Evolutionary conservation across 2,113 vertebrate species (phyloP), one percentile per base, ranked within the genome.

Genomic region (Xyrauchen texanus): DNA sequence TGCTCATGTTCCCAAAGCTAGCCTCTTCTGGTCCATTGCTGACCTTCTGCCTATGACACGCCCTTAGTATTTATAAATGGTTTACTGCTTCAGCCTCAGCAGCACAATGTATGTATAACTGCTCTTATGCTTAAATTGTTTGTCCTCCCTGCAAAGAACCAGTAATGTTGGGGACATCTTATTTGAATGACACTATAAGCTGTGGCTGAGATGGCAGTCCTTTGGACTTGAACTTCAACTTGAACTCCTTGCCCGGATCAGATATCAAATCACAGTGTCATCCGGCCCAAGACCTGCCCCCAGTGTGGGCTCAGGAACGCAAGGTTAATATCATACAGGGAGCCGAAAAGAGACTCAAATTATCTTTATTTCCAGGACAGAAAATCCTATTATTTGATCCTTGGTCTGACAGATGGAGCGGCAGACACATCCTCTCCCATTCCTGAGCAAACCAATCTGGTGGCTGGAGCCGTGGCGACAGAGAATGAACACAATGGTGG

Each of bases 191-290:
- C 87, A 90, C 82, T 77, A 80, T 63, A 66, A 81, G 67, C 75
- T 47, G 72, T 84, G 44, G 62, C 83, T 81, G 81, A 78, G 85
- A 82, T 57, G 74, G 84, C 84, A 72, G 85, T 85, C 87, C 91
- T 91, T 91, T 90, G 88, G 66, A 89, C 91, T 86, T 95, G 93
- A 95, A 95, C 94, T 93, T 94, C 87, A 90, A 93, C 92, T 93
- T 95, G 94, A 94, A 92, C 92, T 82, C 86, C 83, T 84, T 90
- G 89, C 85, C 76, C 74, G 3, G 89, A 93, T 93, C 91, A 46
- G 92, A 91, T 92, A 91, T 92, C 92, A 92, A 93, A 90, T 90
- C 90, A 90, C 86, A 34, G 83, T 86, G 85, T 95, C 95, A 95
- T 95, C 94, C 96, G 95, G 93, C 92, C 91, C 81, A 78, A 82